Evolutionary conservation across 2,797 vertebrate genomes (phyloP).

Genomic region (Nannoperca obscura): DNA sequence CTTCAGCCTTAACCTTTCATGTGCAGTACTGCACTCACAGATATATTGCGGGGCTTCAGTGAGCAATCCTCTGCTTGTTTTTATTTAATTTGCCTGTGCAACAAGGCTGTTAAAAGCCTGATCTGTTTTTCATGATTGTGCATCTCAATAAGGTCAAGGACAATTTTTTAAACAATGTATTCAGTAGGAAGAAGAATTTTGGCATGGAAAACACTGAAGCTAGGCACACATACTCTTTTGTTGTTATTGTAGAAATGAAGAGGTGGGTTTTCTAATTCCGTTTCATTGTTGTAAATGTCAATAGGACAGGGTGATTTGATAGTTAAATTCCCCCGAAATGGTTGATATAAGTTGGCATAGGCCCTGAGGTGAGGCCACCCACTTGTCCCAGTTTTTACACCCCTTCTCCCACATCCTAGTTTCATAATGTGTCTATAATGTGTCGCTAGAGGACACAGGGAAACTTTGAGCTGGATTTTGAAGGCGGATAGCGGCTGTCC

Average conservation of each 20-base stretch:
- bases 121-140: constrained; percentile 14
- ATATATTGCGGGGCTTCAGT: constrained; percentile 30
- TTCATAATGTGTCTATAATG: constrained; percentile 51
- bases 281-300: constrained; percentile 37
- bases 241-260: constrained; percentile 22
- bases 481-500: constrained; percentile 42
- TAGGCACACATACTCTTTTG: background rate
- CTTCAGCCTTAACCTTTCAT: constrained; percentile 9
- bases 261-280: constrained; percentile 7
- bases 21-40: constrained; percentile 7
- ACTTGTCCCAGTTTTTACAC: constrained; percentile 66
- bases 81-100: constrained; percentile 42
- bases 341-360: constrained; percentile 61
- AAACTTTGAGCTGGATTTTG: constrained; percentile 48
- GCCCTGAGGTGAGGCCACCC: constrained; percentile 66
- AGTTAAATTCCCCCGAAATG: constrained; percentile 28
- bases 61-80: constrained; percentile 50
- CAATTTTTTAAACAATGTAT: background rate
- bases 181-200: constrained; percentile 18
- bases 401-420: constrained; percentile 37
- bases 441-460: constrained; percentile 39
- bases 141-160: constrained; percentile 40
- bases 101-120: constrained; percentile 48
- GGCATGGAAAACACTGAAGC: constrained; percentile 28
- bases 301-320: background rate